phyloP scores from a whole-genome alignment of 53 echinoderm and acorn worm genomes.

The Glandiceps talaboti region DNA sequence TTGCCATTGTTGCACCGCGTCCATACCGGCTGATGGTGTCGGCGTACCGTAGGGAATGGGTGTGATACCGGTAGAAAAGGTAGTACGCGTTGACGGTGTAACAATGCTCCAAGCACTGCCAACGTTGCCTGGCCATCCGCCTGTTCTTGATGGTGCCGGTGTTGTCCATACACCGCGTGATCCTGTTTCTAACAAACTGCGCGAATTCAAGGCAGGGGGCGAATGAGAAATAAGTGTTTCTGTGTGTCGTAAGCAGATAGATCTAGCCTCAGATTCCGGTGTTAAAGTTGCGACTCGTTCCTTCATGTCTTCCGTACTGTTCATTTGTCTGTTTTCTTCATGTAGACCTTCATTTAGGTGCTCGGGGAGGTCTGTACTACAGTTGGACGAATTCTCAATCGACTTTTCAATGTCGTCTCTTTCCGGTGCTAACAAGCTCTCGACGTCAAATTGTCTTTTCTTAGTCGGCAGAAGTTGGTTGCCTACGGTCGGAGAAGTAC shows the following conservation, averaged over 20 bases:
- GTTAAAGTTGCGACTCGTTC: neutral
- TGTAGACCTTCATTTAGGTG: neutral
- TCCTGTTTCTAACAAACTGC: neutral
- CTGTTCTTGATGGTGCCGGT: neutral
- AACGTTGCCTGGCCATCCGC: neutral
- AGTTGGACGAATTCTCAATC: neutral
- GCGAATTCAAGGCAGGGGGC: neutral
- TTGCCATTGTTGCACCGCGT: neutral
- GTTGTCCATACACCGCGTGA: neutral
- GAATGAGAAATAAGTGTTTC: neutral
- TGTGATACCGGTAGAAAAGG: neutral
- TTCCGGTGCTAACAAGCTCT: constrained; percentile 5
- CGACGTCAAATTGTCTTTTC: constrained; percentile 7
- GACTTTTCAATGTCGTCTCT: neutral
- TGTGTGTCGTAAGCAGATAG: too few species aligned
- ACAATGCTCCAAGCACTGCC: neutral
- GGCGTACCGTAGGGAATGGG: neutral
- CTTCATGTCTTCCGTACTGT: neutral
- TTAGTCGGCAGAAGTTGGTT: neutral
- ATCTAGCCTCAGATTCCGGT: too few species aligned
- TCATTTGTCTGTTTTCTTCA: neutral
- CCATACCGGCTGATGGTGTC: neutral
- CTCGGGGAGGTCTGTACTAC: neutral
- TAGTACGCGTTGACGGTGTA: neutral
- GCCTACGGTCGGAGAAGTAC: neutral